Evolutionary conservation across 2,888 invertebrate species (phyloP), one percentile per base, ranked within the genome.

Genomic region (Alsophila aescularia): DNA sequence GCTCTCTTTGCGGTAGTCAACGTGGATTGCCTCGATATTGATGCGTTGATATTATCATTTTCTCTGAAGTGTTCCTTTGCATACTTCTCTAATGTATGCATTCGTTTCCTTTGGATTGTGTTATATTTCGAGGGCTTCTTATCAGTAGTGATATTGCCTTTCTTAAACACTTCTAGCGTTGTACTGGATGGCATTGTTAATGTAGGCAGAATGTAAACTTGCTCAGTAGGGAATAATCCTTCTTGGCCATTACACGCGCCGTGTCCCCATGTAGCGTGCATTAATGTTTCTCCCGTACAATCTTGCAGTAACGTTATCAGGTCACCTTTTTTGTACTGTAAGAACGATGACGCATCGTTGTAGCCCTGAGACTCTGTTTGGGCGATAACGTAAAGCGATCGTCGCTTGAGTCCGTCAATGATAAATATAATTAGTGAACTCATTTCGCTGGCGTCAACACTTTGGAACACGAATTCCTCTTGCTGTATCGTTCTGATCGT

Each of bases 391-490:
- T 95, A 98, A 66, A 94, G 93, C 0, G 98, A 98, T 49, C 97
- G 93, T 69, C 96, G 94, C 81, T 96, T 97, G 37, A 99, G 90
- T 3, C 98, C 98, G 72, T 96, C 96, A 13, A 98, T 93, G 79
- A 98, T 94, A 72, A 94, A 96, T 63, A 96, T 95, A 1, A 98
- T 94, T 10, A 98, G 88, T 58, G 96, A 95, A 59, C 95, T 93
- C 73, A 98, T 94, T 84, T 97, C 97, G 70, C 96, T 95, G 0
- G 98, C 96, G 75, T 98, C 97, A 2, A 96, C 95, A 66, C 97
- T 96, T 76, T 96, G 96, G 83, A 99, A 98, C 2, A 96, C 94
- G 81, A 97, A 98, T 81, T 98, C 97, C 81, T 98, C 98, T 65
- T 96, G 95, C 67, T 96, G 94, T 36, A 98, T 95, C 0, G 98